These are phyloP conservation scores for Cynocephalus volans DNA, from an alignment of 2,113 vertebrate species.

Conservation along the genomic window DNA sequence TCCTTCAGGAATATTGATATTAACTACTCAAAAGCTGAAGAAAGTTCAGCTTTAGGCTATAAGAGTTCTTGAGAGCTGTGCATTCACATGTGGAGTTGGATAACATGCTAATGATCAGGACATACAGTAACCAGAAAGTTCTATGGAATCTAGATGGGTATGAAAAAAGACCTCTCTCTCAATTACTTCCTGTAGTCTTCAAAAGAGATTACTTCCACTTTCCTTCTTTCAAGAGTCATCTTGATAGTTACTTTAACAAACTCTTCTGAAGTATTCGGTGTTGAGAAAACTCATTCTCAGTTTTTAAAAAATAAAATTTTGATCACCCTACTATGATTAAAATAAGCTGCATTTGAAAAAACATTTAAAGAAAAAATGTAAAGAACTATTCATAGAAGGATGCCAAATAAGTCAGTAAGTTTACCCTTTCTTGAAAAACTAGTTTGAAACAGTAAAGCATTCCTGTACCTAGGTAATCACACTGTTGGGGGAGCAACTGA, in stretches of 20 bases:
- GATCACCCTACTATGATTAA: neutral
- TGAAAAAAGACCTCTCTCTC: neutral
- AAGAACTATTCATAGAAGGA: neutral
- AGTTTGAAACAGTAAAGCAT: neutral
- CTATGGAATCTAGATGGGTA: rapidly evolving
- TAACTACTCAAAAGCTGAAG: neutral
- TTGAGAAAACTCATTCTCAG: neutral
- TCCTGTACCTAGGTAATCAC: neutral
- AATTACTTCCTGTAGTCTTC: neutral
- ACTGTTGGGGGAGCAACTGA: neutral
- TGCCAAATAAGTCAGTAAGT: neutral
- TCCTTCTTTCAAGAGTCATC: neutral
- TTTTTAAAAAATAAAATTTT: constrained; percentile 34
- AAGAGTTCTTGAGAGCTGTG: neutral
- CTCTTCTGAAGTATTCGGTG: neutral
- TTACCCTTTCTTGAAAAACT: neutral
- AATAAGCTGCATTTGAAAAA: neutral
- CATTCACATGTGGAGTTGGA: neutral
- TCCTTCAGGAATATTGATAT: neutral
- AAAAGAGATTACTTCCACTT: neutral
- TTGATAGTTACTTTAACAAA: neutral
- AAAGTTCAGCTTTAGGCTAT: neutral
- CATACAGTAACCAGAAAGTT: neutral
- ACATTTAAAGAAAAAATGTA: neutral
- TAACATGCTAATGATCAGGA: rapidly evolving